Evolutionary conservation across 1,140 invertebrate genomes (phyloP), one percentile per base, ranked within the genome.

Genomic region (Conopomorpha cramerella): DNA sequence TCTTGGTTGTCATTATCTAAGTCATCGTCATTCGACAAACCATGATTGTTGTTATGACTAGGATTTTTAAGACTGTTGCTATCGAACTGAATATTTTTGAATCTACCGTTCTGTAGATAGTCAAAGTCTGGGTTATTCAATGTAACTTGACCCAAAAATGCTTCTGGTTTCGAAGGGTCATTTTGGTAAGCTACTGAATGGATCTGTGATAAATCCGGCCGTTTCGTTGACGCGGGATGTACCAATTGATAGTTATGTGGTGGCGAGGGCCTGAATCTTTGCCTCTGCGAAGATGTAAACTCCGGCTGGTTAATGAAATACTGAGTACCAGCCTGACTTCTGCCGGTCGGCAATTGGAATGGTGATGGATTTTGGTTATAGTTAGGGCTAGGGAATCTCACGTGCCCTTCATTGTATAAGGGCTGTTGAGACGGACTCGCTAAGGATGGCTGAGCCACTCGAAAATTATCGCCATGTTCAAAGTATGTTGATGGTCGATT

Each of bases 111-210:
- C 51, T 68, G 62, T 34, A 73, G 51, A 31, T 62, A 71, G 31
- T 73, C 71, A 37, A 80, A 77, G 30, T 80, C 78, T 14, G 80
- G 80, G 54, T 80, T 82, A 40, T 82, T 79, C 38, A 82, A 58
- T 23, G 80, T 82, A 26, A 83, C 80, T 66, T 83, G 77, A 8
- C 81, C 81, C 16, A 83, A 54, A 46, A 82, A 83, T 11, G 79
- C 81, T 63, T 83, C 81, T 31, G 76, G 79, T 51, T 81, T 78
- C 4, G 79, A 79, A 2, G 81, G 79, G 46, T 81, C 73, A 48
- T 80, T 72, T 47, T 79, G 78, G 48, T 83, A 80, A 1, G 74
- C 59, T 39, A 71, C 52, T 6, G 66, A 74, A 48, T 70, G 68
- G 52, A 78, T 70, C 49, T 66, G 71, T 16, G 63, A 54, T 12